Evolutionary conservation across 2,113 vertebrate genomes (phyloP), one percentile per base, ranked within the genome.

Genomic region (Lepisosteus osseus): DNA sequence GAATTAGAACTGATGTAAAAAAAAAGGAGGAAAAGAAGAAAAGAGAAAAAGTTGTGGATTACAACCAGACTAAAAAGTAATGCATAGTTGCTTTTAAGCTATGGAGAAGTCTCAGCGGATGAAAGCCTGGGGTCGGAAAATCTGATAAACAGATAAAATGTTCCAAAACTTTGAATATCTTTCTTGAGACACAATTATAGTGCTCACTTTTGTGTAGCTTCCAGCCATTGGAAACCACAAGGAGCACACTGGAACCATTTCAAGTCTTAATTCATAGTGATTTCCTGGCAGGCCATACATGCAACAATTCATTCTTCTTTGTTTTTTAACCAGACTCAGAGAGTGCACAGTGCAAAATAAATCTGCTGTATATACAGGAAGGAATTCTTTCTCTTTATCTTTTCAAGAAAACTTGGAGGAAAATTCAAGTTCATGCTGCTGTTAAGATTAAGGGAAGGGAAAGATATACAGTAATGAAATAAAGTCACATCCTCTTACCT

Each of bases 211-310:
- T 41, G 40, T 54, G 62, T 55, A 72, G 72, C 73, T 77, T 77
- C 71, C 67, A 74, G 69, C 74, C 73, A 68, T 67, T 61, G 57
- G 8, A 45, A 74, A 77, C 77, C 75, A 62, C 76, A 69, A 76
- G 76, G 65, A 76, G 66, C 72, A 67, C 69, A 65, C 66, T 77
- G 79, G 77, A 83, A 69, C 55, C 72, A 77, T 71, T 74, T 76
- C 72, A 74, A 73, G 76, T 80, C 70, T 73, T 68, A 72, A 77
- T 74, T 77, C 74, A 69, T 71, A 69, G 73, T 66, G 47, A 72
- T 63, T 54, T 74, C 75, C 70, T 69, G 62, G 68, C 56, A 64
- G 71, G 51, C 62, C 72, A 45, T 71, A 67, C 66, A 70, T 15
- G 72, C 76, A 61, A 67, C 79, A 69, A 79, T 72, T 66, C 69